phyloP scores from a whole-genome alignment of 2,113 vertebrate species.

The Anoura caudifer region DNA sequence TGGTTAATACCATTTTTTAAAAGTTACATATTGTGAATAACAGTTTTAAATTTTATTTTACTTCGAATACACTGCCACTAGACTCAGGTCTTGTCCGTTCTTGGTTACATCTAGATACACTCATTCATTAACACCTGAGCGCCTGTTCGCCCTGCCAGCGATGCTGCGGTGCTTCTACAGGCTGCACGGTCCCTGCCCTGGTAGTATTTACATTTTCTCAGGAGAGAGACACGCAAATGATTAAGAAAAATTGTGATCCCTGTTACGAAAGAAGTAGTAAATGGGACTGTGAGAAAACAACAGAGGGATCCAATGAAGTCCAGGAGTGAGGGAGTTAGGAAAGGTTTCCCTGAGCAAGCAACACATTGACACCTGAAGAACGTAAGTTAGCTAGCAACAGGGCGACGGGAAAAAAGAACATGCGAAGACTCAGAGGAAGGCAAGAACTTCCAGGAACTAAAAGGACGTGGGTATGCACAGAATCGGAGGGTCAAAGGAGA shows the following conservation, averaged over 20 bases:
- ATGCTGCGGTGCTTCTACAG: neutral
- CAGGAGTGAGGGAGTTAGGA: neutral
- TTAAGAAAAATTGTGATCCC: constrained; percentile 14
- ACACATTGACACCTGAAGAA: neutral
- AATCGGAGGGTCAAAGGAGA: neutral
- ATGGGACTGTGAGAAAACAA: neutral
- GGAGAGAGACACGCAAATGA: neutral
- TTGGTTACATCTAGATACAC: neutral
- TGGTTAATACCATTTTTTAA: neutral
- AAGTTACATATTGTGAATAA: constrained; percentile 11
- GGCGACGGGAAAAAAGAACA: neutral
- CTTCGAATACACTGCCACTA: neutral
- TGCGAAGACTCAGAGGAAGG: neutral
- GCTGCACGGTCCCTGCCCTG: neutral
- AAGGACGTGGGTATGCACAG: neutral
- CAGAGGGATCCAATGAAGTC: neutral
- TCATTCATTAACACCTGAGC: neutral
- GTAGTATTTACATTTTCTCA: neutral
- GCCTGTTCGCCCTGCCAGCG: neutral
- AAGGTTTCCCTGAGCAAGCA: neutral
- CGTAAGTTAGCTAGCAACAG: neutral
- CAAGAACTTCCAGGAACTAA: neutral
- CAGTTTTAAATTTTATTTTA: constrained; percentile 37
- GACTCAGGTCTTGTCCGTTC: neutral
- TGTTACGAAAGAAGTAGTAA: neutral